Base-by-base conservation (phyloP, 2,888 invertebrate genomes). In the Brachyptera putata region DNA sequence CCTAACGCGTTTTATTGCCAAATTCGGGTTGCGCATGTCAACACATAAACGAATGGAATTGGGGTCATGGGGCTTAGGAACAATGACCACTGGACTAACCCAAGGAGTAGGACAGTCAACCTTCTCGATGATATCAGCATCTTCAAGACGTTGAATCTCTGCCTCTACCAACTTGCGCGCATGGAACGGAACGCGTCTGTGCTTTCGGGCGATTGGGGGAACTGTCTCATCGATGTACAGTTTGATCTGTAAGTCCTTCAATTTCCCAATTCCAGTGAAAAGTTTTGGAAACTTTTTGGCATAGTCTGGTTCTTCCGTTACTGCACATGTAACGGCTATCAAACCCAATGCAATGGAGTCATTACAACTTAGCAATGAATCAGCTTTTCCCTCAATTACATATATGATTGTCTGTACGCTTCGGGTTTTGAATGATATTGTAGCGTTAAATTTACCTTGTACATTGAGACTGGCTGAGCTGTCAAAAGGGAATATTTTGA, bases 201-300 rank as follows among this genome's bases (percentile, higher is more conserved):
- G 53, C 16, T 53, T 53, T 18, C 53, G 53, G n/a, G 53, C 53
- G 13, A 34, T 34, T 7, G 53, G 53, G 18, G 53, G 53, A 18
- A 53, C 36, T 7, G 34, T 21, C 21, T 34, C 16, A 36, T 36
- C 36, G 21, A 53, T 22, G 22, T 36, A 36, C n/a, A 53, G 36
- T 13, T 53, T 16, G 3, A 18, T 34, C 34, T 53, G 53, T 16
- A 21, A 53, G 2, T 14, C 36, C 30, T 53, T 7, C 16, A 50
- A 34, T 36, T 43, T 43, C 13, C 36, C 53, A 2, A 36, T 22
- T 5, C 53, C 53, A n/a, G 11, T 18, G 21, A 53, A 53, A 13
- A 53, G n/a, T 9, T 30, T 36, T 3, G 53, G 53, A 16, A 21
- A 34, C 18, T 53, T 30, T 21, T 16, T 13, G 9, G 16, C 9